These are phyloP conservation scores for Panagrolaimus sp. DNA, from an alignment of 1,140 invertebrate genomes.

Conservation along the genomic window DNA sequence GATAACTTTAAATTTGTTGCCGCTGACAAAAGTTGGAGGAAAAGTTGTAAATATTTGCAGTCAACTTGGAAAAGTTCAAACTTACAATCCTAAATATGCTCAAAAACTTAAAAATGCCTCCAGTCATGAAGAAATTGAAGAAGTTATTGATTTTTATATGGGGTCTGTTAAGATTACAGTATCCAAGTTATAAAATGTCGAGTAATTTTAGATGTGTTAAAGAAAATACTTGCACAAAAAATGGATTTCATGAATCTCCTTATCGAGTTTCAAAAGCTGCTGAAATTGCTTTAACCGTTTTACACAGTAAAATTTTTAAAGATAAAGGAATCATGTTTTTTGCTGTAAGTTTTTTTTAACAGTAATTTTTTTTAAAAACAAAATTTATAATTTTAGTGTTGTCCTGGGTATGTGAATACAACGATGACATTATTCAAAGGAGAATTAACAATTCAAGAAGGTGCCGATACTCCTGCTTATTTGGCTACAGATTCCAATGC, in stretches of 20 bases:
- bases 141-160: slow-evolving; percentile 66
- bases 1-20: slow-evolving; percentile 69
- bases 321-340: slow-evolving; percentile 34
- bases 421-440: slow-evolving; percentile 72
- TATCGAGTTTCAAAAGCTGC: slow-evolving; percentile 70
- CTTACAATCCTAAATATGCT: slow-evolving; percentile 59
- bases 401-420: slow-evolving; percentile 69
- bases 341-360: slow-evolving; percentile 38
- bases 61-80: slow-evolving; percentile 65
- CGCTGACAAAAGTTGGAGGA: slow-evolving; percentile 67
- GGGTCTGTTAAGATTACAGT: slow-evolving; percentile 17
- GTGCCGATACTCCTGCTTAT: slow-evolving; percentile 57
- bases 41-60: slow-evolving; percentile 72
- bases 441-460: slow-evolving; percentile 67
- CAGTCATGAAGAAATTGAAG: slow-evolving; percentile 65
- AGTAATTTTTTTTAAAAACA: background rate
- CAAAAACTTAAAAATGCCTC: slow-evolving; percentile 62
- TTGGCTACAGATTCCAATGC: slow-evolving; percentile 33
- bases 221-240: slow-evolving; percentile 33
- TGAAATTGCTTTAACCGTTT: slow-evolving; percentile 42
- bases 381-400: slow-evolving; percentile 39
- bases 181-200: background rate
- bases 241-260: slow-evolving; percentile 65
- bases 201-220: no score
- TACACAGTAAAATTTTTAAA: slow-evolving; percentile 35